Conservation (phyloP, 1,140 invertebrate species). For the Hycleus phaleratus region DNA sequence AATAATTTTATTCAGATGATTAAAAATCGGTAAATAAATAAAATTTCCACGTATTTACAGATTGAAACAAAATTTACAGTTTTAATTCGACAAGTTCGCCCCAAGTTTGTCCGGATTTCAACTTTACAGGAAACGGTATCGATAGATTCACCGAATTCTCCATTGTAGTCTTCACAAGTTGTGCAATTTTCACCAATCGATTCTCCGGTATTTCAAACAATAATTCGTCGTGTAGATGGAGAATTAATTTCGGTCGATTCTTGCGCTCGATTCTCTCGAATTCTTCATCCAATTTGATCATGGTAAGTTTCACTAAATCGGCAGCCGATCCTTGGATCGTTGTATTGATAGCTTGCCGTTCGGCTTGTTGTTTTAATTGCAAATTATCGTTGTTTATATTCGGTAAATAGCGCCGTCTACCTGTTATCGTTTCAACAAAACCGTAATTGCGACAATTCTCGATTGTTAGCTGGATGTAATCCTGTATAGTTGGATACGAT, state of each 20-base stretch:
- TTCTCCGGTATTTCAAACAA: conserved; percentile 77
- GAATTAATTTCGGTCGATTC: conserved; percentile 55
- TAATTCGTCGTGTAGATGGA: conserved; percentile 95
- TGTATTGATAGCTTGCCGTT: conserved; percentile 92
- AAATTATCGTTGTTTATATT: conserved; percentile 59
- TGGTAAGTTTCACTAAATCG: conserved; percentile 87
- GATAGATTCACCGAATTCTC: conserved; percentile 64
- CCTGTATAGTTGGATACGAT: conserved; percentile 69
- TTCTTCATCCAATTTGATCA: conserved; percentile 66
- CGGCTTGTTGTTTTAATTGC: conserved; percentile 64
- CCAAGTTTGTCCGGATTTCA: conserved; percentile 77
- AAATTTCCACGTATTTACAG: no score
- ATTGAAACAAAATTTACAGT: neutral
- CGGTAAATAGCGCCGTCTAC: conserved; percentile 70
- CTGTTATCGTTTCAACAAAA: conserved; percentile 76
- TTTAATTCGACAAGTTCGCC: conserved; percentile 48
- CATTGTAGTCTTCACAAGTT: conserved; percentile 70
- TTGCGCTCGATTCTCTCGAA: conserved; percentile 36
- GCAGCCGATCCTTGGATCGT: conserved; percentile 93
- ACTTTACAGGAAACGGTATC: conserved; percentile 78
- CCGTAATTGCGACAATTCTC: conserved; percentile 63
- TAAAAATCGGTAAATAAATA: no score
- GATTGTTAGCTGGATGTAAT: conserved; percentile 44
- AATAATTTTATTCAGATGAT: no score
- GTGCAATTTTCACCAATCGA: conserved; percentile 53